These are phyloP conservation scores for Zaprionus kolodkinae DNA, from an alignment of 1,140 invertebrate species.

Conservation along the genomic window DNA sequence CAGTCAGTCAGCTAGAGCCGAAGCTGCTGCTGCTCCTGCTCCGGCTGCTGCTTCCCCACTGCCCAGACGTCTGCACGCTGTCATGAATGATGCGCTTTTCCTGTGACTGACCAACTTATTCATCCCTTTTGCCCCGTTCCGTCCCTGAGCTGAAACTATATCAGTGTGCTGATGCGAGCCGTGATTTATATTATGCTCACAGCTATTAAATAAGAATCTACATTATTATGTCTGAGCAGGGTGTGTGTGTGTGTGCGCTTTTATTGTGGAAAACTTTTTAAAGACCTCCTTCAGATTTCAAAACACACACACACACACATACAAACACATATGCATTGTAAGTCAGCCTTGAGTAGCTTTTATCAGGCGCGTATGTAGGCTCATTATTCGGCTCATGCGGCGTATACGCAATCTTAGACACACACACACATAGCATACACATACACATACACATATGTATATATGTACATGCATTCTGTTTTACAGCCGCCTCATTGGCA, in stretches of 20 bases:
- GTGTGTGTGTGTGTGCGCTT: conserved; percentile 21
- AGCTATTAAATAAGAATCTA: conserved; percentile 77
- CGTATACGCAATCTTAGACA: conserved; percentile 63
- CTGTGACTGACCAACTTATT: conserved; percentile 57
- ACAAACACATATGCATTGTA: conserved; percentile 23
- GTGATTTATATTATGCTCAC: conserved; percentile 61
- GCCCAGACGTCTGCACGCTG: conserved; percentile 38
- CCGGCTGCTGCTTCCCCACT: neutral
- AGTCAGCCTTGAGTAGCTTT: conserved; percentile 32
- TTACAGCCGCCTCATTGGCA: conserved; percentile 85
- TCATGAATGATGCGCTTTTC: conserved; percentile 74
- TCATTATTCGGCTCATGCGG: conserved; percentile 63
- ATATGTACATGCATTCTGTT: conserved; percentile 47
- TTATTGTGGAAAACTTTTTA: conserved; percentile 63
- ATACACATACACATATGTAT: neutral
- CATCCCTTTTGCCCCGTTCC: conserved; percentile 12
- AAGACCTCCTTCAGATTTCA: conserved; percentile 25
- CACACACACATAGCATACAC: conserved; percentile 9
- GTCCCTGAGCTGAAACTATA: conserved; percentile 50
- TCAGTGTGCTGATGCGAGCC: conserved; percentile 51
- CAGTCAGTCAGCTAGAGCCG: conserved; percentile 25
- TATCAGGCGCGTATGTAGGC: conserved; percentile 49
- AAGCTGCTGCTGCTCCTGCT: neutral
- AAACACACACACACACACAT: conserved; percentile 9
- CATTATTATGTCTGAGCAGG: conserved; percentile 58